phyloP scores from a whole-genome alignment of 2,888 invertebrate species.

The Helicoverpa assulta region DNA sequence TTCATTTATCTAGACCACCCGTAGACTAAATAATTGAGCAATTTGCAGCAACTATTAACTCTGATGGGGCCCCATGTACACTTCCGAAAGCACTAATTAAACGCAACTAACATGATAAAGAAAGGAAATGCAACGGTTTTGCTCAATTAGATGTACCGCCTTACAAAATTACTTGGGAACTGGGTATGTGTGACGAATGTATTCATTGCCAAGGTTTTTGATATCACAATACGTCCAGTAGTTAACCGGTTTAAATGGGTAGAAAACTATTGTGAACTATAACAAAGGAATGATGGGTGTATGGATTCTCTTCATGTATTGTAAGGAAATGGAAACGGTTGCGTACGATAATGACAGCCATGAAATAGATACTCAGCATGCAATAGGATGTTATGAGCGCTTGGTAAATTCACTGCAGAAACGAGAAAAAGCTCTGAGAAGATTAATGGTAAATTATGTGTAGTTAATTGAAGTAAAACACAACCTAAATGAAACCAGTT shows the following conservation, averaged over 20 bases:
- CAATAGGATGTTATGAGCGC: constrained; percentile 43
- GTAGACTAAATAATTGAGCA: constrained; percentile 51
- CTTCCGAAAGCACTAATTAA: constrained; percentile 65
- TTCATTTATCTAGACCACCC: constrained; percentile 45
- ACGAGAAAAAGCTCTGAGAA: not conserved
- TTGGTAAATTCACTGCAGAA: constrained; percentile 23
- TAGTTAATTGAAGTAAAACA: constrained; percentile 9
- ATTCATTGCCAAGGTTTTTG: constrained; percentile 76
- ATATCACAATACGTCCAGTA: constrained; percentile 60
- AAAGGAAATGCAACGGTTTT: constrained; percentile 59
- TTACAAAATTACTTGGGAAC: constrained; percentile 67
- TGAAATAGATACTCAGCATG: constrained; percentile 61
- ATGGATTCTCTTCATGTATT: constrained; percentile 66
- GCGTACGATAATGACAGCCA: constrained; percentile 65
- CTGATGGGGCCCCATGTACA: constrained; percentile 29
- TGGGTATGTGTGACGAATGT: constrained; percentile 63
- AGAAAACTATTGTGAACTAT: constrained; percentile 76
- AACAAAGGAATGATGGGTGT: constrained; percentile 85
- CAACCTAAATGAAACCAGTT: constrained; percentile 1
- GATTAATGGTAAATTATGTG: not conserved
- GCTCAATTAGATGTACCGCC: constrained; percentile 56
- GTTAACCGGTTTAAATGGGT: constrained; percentile 73
- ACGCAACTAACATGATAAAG: constrained; percentile 42
- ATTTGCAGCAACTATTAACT: constrained; percentile 37
- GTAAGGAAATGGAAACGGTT: constrained; percentile 75